Evolutionary conservation across 2,113 vertebrate genomes (phyloP).

Genomic region (Montifringilla adamsi): DNA sequence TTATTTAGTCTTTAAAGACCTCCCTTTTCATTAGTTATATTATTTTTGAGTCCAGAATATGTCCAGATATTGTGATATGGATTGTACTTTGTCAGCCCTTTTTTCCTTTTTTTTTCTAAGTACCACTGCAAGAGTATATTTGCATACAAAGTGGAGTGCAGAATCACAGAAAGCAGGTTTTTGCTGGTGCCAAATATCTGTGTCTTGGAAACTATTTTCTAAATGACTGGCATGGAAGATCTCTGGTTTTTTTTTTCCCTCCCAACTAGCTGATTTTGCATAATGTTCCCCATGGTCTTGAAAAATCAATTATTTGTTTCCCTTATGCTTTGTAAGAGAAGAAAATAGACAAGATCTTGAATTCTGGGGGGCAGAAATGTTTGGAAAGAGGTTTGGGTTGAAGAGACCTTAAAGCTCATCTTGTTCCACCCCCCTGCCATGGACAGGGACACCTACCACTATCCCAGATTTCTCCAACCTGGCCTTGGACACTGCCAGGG

Average conservation of each 20-base stretch:
- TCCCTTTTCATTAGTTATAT: neutral
- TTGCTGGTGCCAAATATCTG: neutral
- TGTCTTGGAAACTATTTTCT: neutral
- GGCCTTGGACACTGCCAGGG: neutral
- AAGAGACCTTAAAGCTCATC: neutral
- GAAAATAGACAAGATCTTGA: neutral
- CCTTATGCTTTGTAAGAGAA: neutral
- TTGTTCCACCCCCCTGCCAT: rapidly evolving
- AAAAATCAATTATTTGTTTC: neutral
- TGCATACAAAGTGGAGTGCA: neutral
- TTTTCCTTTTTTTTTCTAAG: neutral
- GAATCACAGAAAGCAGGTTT: conserved; percentile 4
- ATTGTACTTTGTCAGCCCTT: neutral
- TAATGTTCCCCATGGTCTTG: neutral
- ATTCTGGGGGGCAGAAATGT: neutral
- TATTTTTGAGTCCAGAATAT: neutral
- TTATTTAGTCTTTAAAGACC: neutral
- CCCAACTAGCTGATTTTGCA: neutral
- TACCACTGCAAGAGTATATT: neutral
- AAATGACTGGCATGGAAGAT: neutral
- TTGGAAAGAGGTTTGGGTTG: neutral
- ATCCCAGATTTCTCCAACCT: rapidly evolving
- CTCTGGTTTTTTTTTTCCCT: neutral
- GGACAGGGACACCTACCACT: neutral
- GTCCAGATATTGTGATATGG: neutral